Conservation (phyloP, 2,888 invertebrate species). For the Eutolmus rufibarbis region DNA sequence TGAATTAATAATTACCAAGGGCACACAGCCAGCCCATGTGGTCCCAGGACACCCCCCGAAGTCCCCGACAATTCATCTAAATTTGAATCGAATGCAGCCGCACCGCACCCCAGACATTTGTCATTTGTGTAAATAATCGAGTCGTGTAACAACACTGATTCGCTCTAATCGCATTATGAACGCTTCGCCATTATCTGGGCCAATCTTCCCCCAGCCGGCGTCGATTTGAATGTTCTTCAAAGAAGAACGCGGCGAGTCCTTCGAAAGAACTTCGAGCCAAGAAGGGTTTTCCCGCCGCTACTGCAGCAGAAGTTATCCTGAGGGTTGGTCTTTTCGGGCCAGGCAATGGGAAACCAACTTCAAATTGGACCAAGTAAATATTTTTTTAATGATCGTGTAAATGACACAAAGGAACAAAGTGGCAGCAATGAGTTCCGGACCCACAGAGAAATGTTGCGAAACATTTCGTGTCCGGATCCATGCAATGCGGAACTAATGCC, state of each 20-base stretch:
- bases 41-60: not conserved
- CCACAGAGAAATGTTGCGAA: not conserved
- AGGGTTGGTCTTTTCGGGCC: not conserved
- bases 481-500: slow-evolving; percentile 39
- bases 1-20: not conserved
- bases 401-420: not conserved
- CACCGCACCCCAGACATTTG: slow-evolving; percentile 13
- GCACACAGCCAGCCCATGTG: not conserved
- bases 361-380: slow-evolving; percentile 18
- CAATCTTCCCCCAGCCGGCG: not conserved
- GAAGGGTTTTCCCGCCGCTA: not conserved
- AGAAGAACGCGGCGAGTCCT: not conserved
- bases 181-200: slow-evolving; percentile 34
- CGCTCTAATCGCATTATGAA: slow-evolving; percentile 45
- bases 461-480: not conserved
- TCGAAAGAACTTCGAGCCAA: not conserved
- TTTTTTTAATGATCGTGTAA: slow-evolving; percentile 38
- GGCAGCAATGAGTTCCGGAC: not conserved
- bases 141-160: slow-evolving; percentile 40
- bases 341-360: not conserved
- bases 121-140: slow-evolving; percentile 34
- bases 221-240: not conserved
- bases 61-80: not conserved
- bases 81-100: slow-evolving; percentile 4
- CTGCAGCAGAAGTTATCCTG: not conserved